Conservation (phyloP, 1,140 invertebrate species). For the Solenopsis invicta region DNA sequence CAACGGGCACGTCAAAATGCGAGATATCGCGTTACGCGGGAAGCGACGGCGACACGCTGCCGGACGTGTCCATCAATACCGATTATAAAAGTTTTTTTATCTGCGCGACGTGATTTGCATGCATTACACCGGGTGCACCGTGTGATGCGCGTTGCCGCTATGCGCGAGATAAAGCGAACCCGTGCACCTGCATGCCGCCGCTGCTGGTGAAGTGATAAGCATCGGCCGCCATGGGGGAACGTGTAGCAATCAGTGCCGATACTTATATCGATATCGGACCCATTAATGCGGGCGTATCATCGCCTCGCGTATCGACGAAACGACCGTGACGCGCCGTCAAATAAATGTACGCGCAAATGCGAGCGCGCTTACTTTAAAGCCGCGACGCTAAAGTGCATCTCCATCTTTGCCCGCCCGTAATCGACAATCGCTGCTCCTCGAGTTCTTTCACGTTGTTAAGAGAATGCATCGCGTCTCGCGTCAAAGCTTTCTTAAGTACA, state of each 20-base stretch:
- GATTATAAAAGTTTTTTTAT: slow-evolving; percentile 59
- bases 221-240: slow-evolving; percentile 34
- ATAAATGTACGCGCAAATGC: slow-evolving; percentile 23
- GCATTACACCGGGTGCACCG: slow-evolving; percentile 22
- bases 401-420: slow-evolving; percentile 1
- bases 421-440: slow-evolving; percentile 7
- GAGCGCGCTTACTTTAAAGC: slow-evolving; percentile 45
- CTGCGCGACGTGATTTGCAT: slow-evolving; percentile 51
- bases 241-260: slow-evolving; percentile 56
- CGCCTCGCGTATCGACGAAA: slow-evolving; percentile 30
- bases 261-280: slow-evolving; percentile 50
- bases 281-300: slow-evolving; percentile 47
- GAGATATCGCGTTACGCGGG: slow-evolving; percentile 10
- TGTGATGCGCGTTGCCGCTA: slow-evolving; percentile 26
- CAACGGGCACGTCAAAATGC: slow-evolving; percentile 12
- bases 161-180: slow-evolving; percentile 23
- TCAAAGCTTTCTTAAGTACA: neutral
- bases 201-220: slow-evolving; percentile 37
- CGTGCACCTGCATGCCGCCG: slow-evolving; percentile 7
- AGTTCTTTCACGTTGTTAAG: neutral
- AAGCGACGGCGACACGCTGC: slow-evolving; percentile 3
- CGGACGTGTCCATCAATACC: slow-evolving; percentile 44
- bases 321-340: neutral
- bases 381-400: neutral
- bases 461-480: neutral